Conservation (phyloP, 2,113 vertebrate genomes). For the Chaenogobius annularis region DNA sequence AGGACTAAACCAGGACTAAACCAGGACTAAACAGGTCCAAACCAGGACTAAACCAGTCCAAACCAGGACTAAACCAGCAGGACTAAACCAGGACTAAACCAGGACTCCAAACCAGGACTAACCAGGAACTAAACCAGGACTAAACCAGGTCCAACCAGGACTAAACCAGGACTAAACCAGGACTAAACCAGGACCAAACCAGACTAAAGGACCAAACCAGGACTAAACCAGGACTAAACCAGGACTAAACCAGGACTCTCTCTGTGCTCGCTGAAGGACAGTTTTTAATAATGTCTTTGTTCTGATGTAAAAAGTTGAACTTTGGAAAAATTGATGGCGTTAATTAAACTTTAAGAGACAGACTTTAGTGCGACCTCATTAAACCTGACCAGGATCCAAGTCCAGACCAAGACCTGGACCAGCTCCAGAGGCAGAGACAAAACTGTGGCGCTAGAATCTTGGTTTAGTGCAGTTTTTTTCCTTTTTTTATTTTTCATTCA, state of each 20-base stretch:
- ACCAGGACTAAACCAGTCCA: too few species aligned
- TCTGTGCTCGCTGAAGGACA: background rate
- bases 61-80: too few species aligned
- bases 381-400: background rate
- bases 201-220: background rate
- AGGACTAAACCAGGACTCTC: too few species aligned
- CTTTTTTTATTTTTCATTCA: too few species aligned
- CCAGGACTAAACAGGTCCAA: too few species aligned
- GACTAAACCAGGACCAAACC: background rate
- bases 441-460: background rate
- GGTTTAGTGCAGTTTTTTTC: background rate
- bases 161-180: background rate
- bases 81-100: too few species aligned
- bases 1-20: background rate
- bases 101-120: too few species aligned
- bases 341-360: background rate
- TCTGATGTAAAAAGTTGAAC: slow-evolving; percentile 1
- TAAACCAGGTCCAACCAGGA: background rate
- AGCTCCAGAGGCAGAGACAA: too few species aligned
- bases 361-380: background rate
- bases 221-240: too few species aligned
- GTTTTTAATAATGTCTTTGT: background rate
- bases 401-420: background rate
- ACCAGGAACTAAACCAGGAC: too few species aligned
- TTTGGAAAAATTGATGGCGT: background rate